Evolutionary conservation across 2,113 vertebrate genomes (phyloP).

Genomic region (Chaetorhynchus papuensis): DNA sequence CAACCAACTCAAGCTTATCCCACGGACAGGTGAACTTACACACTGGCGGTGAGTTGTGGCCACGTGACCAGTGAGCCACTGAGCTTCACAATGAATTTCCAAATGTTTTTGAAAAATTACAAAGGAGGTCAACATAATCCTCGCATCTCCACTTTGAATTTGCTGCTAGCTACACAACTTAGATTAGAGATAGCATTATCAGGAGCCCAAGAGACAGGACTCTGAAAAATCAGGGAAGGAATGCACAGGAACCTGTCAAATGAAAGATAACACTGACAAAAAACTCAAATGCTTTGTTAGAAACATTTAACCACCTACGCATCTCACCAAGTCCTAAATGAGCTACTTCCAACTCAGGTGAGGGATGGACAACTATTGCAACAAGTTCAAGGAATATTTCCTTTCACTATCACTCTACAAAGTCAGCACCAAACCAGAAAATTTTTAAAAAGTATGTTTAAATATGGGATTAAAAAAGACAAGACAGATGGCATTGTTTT

Average conservation of each 20-base stretch:
- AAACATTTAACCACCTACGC: neutral
- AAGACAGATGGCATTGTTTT: conserved; percentile 35
- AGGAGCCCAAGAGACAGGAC: neutral
- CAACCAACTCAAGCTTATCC: neutral
- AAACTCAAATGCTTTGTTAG: neutral
- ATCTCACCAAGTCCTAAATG: neutral
- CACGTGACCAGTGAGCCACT: neutral
- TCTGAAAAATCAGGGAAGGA: neutral
- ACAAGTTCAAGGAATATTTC: neutral
- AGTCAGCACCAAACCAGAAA: neutral
- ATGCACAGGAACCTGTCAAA: neutral
- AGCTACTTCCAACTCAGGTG: neutral
- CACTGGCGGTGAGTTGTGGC: neutral
- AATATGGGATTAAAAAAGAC: neutral
- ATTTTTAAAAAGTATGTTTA: neutral
- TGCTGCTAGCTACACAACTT: neutral
- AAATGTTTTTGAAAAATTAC: neutral
- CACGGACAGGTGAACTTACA: neutral
- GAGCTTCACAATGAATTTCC: neutral
- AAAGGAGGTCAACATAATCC: neutral
- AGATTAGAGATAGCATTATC: neutral
- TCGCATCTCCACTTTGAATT: neutral
- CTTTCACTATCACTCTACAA: neutral
- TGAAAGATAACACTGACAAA: neutral
- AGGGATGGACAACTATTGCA: neutral